These are phyloP conservation scores for Phrynosoma blainvillii DNA, from an alignment of 2,113 vertebrate species.

Conservation along the genomic window DNA sequence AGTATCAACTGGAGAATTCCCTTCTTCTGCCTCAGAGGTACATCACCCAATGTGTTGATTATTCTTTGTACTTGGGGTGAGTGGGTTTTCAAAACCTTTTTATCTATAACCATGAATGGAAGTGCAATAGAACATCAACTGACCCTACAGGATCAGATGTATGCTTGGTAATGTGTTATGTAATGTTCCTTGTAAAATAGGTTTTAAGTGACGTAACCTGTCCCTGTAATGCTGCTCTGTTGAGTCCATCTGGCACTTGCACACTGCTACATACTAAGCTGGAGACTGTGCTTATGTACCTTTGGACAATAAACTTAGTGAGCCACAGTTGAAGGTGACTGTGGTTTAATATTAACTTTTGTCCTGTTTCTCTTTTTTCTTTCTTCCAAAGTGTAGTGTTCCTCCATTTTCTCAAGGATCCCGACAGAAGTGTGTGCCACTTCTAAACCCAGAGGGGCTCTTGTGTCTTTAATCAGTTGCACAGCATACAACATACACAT, in stretches of 20 bases:
- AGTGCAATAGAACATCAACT: neutral
- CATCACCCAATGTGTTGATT: neutral
- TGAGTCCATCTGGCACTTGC: neutral
- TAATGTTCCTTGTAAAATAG: slow-evolving; percentile 7
- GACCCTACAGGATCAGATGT: neutral
- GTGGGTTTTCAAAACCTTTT: neutral
- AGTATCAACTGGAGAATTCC: neutral
- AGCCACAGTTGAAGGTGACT: neutral
- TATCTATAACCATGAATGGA: neutral
- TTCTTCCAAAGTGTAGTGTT: neutral
- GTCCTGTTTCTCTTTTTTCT: slow-evolving; percentile 6
- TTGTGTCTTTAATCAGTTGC: neutral
- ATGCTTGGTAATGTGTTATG: neutral
- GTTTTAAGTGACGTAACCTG: neutral
- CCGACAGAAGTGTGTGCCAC: slow-evolving; percentile 43
- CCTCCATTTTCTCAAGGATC: neutral
- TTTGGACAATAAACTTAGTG: slow-evolving; percentile 22
- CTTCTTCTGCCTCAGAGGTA: too few species aligned
- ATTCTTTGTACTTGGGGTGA: neutral
- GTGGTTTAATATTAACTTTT: slow-evolving; percentile 31
- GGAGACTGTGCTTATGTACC: neutral
- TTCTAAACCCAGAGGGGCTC: neutral
- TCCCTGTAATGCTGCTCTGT: neutral
- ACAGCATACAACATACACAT: too few species aligned
- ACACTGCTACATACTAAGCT: neutral